Evolutionary conservation across 1,140 invertebrate species (phyloP), one percentile per base, ranked within the genome.

Genomic region (Onthophagus taurus): DNA sequence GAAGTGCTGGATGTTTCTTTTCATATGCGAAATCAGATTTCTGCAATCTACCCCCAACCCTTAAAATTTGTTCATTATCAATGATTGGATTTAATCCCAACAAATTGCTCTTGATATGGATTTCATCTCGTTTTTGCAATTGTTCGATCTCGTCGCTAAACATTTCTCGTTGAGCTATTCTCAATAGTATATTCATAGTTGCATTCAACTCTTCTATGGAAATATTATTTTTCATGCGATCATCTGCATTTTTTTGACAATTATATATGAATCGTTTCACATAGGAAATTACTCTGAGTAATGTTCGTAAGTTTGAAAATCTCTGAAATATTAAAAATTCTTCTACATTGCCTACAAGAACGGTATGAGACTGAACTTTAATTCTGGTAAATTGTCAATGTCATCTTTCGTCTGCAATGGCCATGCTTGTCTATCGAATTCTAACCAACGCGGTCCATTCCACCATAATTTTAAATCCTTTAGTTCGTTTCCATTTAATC

Each of bases 51-150:
- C 31, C 31, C 2, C 33, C 42, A 14, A 44, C 42, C 17, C 42
- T 20, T 4, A 44, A 24, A 5, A 35, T 12, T 8, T 12, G 18
- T 9, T 35, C 12, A n/a, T 21, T 5, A 36, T 36, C 23, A 2
- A 44, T 6, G 17, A 44, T 35, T 43, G 18, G 42, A 20, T 29
- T 41, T 12, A 41, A 41, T 26, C n/a, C 12, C 6, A n/a, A 13
- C 18, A 41, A 30, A 26, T 29, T 12, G 17, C 19, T 37, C 24
- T 37, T 37, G 2, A 2, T 12, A n/a, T 11, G 7, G 5, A 19
- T 20, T 12, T 8, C 7, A 17, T n/a, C 13, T 23, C 18, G 9
- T 24, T 35, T 17, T 29, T 29, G 7, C 24, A n/a, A n/a, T n/a
- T n/a, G n/a, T n/a, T n/a, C n/a, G n/a, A n/a, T n/a, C n/a, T n/a